Evolutionary conservation across 1,140 invertebrate species (phyloP).

Genomic region (Camponotus vicinus): DNA sequence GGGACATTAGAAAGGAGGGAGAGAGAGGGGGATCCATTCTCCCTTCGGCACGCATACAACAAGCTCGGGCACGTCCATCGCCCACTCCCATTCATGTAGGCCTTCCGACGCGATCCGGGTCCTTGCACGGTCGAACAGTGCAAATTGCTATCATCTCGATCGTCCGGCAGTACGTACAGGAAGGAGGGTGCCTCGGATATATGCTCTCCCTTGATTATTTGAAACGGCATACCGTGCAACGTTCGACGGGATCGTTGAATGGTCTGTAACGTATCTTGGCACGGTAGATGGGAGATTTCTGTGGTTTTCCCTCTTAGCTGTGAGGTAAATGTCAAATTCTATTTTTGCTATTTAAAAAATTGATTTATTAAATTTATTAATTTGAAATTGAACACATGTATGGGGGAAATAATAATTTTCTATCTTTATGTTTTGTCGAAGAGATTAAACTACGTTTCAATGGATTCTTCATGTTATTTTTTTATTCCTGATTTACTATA

Average conservation of each 20-base stretch:
- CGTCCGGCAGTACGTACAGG: constrained; percentile 71
- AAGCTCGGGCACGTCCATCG: not conserved
- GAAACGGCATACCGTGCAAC: constrained; percentile 40
- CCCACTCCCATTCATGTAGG: constrained; percentile 28
- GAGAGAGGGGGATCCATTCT: constrained; percentile 7
- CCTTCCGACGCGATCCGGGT: constrained; percentile 56
- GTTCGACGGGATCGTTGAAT: constrained; percentile 44
- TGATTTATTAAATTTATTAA: not conserved
- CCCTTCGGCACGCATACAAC: constrained; percentile 38
- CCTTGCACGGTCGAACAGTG: constrained; percentile 65
- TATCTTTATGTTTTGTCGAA: not conserved
- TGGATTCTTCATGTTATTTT: not conserved
- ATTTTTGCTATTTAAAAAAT: not conserved
- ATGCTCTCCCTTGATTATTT: constrained; percentile 59
- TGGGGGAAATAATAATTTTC: not conserved
- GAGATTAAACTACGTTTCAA: not conserved
- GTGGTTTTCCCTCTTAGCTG: not conserved
- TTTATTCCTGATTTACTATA: not conserved
- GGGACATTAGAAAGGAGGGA: constrained; percentile 9
- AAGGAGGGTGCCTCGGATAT: constrained; percentile 77
- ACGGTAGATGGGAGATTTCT: not conserved
- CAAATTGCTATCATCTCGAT: constrained; percentile 82
- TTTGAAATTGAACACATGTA: not conserved
- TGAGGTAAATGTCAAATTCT: not conserved
- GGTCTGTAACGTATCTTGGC: not conserved